These are phyloP conservation scores for Tolmerus cingulatus DNA, from an alignment of 2,888 invertebrate species.

Conservation along the genomic window DNA sequence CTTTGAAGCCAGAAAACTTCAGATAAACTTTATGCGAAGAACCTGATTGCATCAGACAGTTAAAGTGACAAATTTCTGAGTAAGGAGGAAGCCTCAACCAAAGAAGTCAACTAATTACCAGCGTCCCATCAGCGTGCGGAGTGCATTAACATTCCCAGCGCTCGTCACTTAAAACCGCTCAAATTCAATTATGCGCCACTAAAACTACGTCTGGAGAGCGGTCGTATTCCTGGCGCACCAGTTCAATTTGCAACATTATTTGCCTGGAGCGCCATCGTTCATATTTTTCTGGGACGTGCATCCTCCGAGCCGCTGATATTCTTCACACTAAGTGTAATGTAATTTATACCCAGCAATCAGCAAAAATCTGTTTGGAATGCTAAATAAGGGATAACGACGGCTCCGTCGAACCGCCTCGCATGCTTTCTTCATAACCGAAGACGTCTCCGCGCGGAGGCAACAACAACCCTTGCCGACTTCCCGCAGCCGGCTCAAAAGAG, in stretches of 20 bases:
- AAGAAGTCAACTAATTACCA: not conserved
- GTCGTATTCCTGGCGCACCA: not conserved
- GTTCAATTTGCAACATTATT: constrained; percentile 31
- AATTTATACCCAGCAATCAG: constrained; percentile 50
- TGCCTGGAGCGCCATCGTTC: constrained; percentile 26
- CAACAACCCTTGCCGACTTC: constrained; percentile 21
- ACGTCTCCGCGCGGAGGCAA: not conserved
- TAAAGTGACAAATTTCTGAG: not conserved
- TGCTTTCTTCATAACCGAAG: not conserved
- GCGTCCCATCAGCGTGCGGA: not conserved
- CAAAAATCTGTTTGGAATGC: constrained; percentile 49
- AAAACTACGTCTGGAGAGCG: constrained; percentile 7
- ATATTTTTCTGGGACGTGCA: constrained; percentile 34
- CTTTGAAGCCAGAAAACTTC: not conserved
- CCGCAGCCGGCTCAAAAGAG: constrained; percentile 36
- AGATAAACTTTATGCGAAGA: not conserved
- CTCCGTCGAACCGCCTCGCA: not conserved
- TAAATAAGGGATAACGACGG: constrained; percentile 43
- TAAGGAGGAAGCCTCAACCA: not conserved
- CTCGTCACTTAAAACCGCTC: not conserved
- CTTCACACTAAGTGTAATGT: constrained; percentile 47
- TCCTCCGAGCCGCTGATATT: constrained; percentile 12
- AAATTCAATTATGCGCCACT: constrained; percentile 26
- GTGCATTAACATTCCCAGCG: not conserved
- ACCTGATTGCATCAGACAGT: not conserved